Evolutionary conservation across 2,113 vertebrate genomes (phyloP).

Genomic region (Scolopax mira): DNA sequence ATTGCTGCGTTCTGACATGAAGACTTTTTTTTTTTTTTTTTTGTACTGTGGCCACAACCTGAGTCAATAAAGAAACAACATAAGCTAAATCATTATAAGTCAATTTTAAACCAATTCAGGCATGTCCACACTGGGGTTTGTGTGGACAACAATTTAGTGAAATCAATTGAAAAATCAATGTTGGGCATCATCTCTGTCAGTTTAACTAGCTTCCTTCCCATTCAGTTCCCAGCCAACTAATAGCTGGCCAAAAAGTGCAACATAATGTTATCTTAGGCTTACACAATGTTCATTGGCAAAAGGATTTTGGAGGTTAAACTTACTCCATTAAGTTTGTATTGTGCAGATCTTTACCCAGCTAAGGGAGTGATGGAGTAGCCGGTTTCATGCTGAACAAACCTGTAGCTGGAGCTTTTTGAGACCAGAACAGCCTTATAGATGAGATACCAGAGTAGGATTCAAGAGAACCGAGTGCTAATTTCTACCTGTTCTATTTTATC

Average conservation of each 20-base stretch:
- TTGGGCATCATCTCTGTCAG: background rate
- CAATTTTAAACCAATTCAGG: constrained; percentile 23
- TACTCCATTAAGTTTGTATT: background rate
- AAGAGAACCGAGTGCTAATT: background rate
- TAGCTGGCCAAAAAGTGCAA: background rate
- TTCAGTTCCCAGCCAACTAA: background rate
- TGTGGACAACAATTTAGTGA: constrained; percentile 33
- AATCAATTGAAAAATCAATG: constrained; percentile 52
- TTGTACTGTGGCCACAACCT: background rate
- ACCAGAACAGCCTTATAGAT: background rate
- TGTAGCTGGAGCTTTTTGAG: background rate
- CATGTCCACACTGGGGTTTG: constrained; percentile 11
- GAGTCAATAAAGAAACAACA: background rate
- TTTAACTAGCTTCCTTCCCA: constrained; percentile 7
- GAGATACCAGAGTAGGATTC: background rate
- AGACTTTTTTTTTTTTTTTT: background rate
- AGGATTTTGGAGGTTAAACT: background rate
- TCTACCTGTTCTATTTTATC: background rate
- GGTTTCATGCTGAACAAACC: background rate
- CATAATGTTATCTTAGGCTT: background rate
- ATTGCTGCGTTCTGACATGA: background rate
- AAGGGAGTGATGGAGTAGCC: background rate
- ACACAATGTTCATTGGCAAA: background rate
- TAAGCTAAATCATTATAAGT: constrained; percentile 23
- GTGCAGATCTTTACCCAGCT: background rate